phyloP scores from a whole-genome alignment of 2,113 vertebrate species.

The Macrotus californicus region DNA sequence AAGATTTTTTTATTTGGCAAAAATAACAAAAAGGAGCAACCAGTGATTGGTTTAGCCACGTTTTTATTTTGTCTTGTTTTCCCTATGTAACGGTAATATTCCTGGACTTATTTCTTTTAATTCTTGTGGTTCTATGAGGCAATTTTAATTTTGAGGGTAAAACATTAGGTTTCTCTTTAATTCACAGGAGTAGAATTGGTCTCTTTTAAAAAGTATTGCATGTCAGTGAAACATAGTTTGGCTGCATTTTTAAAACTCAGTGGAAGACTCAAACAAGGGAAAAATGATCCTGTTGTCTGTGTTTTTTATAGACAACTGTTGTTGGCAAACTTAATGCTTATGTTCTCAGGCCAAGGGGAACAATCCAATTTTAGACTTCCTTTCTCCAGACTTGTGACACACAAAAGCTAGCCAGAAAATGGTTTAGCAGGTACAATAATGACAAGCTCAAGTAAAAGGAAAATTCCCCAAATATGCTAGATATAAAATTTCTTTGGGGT shows the following conservation, averaged over 20 bases:
- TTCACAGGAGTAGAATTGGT: neutral
- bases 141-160: neutral
- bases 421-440: slow-evolving; percentile 45
- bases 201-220: neutral
- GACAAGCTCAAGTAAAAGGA: slow-evolving; percentile 52
- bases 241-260: neutral
- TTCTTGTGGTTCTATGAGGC: neutral
- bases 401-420: slow-evolving; percentile 46
- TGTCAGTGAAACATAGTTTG: slow-evolving; percentile 1
- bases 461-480: slow-evolving; percentile 13
- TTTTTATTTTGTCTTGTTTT: slow-evolving; percentile 36
- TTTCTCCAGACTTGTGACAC: slow-evolving; percentile 44
- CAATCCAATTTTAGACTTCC: slow-evolving; percentile 60
- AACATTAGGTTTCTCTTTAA: neutral
- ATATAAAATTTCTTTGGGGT: slow-evolving; percentile 40
- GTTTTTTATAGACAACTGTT: slow-evolving; percentile 47
- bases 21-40: neutral
- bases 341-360: slow-evolving; percentile 29
- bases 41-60: neutral
- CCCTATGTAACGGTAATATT: neutral
- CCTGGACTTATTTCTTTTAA: neutral
- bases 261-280: neutral
- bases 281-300: slow-evolving; percentile 11
- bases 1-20: neutral
- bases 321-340: slow-evolving; percentile 25